These are phyloP conservation scores for Eurystomus gularis DNA, from an alignment of 2,113 vertebrate species.

Conservation along the genomic window DNA sequence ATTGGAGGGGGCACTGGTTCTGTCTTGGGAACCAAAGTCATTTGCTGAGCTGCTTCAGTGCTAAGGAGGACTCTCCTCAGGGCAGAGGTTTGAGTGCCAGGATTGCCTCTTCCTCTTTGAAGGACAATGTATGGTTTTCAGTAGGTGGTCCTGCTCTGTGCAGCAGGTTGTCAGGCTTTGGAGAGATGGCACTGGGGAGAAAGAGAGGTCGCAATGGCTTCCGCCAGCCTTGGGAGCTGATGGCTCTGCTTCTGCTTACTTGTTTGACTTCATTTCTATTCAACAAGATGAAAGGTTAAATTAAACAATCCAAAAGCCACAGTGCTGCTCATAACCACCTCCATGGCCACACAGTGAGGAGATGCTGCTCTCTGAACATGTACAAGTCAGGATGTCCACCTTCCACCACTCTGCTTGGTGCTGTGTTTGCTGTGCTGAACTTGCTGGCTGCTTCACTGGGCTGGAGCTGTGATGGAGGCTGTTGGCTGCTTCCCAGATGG, in stretches of 20 bases:
- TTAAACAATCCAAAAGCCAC: neutral
- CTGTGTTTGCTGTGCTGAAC: neutral
- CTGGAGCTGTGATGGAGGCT: neutral
- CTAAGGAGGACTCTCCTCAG: neutral
- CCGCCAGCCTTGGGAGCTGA: neutral
- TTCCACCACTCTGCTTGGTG: neutral
- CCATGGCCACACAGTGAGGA: neutral
- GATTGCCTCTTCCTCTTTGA: neutral
- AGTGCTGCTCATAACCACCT: neutral
- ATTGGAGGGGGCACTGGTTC: accelerated
- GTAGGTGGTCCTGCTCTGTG: neutral
- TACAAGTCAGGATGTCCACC: neutral
- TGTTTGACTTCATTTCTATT: neutral
- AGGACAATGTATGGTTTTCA: neutral
- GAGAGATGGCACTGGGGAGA: neutral
- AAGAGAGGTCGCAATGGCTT: neutral
- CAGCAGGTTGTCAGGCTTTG: neutral
- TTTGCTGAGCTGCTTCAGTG: neutral
- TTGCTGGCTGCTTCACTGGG: accelerated
- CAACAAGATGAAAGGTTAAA: neutral
- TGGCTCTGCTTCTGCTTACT: accelerated
- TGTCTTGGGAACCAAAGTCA: neutral
- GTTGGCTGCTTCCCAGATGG: neutral
- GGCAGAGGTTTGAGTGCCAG: neutral
- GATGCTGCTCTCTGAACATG: neutral